Evolutionary conservation across 2,797 vertebrate species (phyloP), one percentile per base, ranked within the genome.

Genomic region (Benthosema pterotum): DNA sequence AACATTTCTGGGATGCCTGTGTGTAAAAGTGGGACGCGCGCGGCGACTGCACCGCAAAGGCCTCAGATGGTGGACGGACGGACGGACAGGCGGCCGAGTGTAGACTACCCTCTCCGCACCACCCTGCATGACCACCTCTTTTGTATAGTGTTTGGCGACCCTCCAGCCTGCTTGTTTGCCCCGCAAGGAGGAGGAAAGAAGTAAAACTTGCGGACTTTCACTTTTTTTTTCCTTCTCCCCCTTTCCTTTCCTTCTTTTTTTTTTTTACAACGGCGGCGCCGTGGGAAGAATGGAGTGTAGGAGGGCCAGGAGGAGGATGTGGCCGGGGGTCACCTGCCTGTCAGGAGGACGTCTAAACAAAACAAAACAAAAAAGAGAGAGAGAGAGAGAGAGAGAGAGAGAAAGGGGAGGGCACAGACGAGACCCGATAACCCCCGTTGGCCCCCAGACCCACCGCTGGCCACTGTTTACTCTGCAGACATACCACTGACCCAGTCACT

Each of bases 391-490:
- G 25, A 2, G 5, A 5, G 25, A 5, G 25, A 5, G 76, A 83
- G 75, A 87, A 86, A 85, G 84, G 77, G 84, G 84, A 9, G 32
- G 32, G 86, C 80, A 77, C 77, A 78, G 84, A 81, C 75, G 16
- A 12, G 74, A 78, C 79, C 82, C 83, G 87, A 90, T 93, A 88
- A 91, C 85, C 80, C 71, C n/a, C n/a, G n/a, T n/a, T 19, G 28
- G 6, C 60, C 79, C 78, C 78, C 87, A 86, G 86, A 80, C 80
- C 32, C 78, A 85, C 76, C 64, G 63, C 75, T 77, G 83, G 86
- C 84, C 80, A 78, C 79, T 92, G 84, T 89, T 90, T 91, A 89
- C 81, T 84, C 86, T 89, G 82, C 68, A 81, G 81, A 85, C 90
- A 91, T 90, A 89, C 87, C 88, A 85, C 80, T 50, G 80, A 86